Evolutionary conservation across 2,113 vertebrate species (phyloP).

Genomic region (Triplophysa siluroides): DNA sequence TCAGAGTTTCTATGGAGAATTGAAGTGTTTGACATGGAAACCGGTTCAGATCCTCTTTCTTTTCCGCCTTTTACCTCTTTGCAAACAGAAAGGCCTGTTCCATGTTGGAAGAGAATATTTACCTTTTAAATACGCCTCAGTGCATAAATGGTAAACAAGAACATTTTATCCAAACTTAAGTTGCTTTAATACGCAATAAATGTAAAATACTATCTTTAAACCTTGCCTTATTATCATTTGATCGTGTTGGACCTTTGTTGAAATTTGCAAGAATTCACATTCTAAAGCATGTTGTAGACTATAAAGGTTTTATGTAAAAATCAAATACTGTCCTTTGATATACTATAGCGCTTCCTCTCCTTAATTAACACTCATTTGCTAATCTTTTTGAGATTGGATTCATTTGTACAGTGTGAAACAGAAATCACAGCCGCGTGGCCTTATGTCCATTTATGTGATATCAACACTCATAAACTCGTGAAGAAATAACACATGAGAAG

Average conservation of each 20-base stretch:
- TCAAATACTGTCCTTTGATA: not conserved
- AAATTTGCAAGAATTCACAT: not conserved
- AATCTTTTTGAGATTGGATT: not conserved
- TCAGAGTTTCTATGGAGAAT: conserved; percentile 89
- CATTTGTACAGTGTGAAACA: too few relatives aligned
- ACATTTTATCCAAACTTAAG: conserved; percentile 61
- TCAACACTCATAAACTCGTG: not conserved
- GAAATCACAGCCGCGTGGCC: not conserved
- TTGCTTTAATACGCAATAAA: conserved; percentile 29
- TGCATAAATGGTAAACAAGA: conserved; percentile 72
- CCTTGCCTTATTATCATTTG: not conserved
- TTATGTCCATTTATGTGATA: not conserved
- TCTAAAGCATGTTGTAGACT: not conserved
- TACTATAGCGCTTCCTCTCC: not conserved
- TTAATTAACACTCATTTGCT: not conserved
- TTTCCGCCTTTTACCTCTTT: conserved; percentile 89
- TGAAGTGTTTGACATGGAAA: conserved; percentile 87
- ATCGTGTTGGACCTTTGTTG: not conserved
- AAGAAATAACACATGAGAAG: not conserved
- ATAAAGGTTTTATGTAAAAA: not conserved
- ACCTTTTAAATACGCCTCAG: conserved; percentile 70
- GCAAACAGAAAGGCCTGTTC: conserved; percentile 81
- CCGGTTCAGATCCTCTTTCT: conserved; percentile 80
- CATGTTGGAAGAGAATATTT: conserved; percentile 74
- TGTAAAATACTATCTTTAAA: not conserved